A percentile compares a stretch with the other conserved stretches of the same genome.
These are phyloP conservation scores for Palaemon carinicauda DNA, from an alignment of 1,140 invertebrate species.

Conservation along the genomic window DNA sequence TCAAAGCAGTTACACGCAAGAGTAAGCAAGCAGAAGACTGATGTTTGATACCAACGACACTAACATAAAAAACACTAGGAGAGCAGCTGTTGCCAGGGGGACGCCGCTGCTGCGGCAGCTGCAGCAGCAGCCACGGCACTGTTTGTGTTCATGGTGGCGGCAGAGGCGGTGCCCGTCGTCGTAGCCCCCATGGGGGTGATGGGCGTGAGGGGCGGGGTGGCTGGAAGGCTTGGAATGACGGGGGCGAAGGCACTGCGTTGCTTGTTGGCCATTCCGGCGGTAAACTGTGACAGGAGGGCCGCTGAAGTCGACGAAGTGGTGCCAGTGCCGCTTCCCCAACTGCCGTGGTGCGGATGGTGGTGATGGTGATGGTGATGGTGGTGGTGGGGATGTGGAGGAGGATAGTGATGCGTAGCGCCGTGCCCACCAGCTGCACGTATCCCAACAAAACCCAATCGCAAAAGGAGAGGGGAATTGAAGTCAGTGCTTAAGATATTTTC, in stretches of 20 bases:
- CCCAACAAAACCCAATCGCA: too few relatives aligned
- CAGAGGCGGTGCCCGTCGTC: background rate
- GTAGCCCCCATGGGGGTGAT: background rate
- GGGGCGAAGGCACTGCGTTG: conserved; percentile 48
- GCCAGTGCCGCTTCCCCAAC: conserved; percentile 15
- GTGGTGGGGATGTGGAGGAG: background rate
- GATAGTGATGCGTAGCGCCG: too few relatives aligned
- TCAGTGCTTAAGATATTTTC: too few relatives aligned
- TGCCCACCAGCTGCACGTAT: too few relatives aligned
- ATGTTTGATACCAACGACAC: background rate
- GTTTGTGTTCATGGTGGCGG: background rate
- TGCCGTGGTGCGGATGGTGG: conserved; percentile 17
- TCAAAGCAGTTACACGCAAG: background rate
- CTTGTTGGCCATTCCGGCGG: conserved; percentile 21
- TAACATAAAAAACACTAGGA: conserved; percentile 56
- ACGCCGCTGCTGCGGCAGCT: conserved; percentile 12
- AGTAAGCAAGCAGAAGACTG: background rate
- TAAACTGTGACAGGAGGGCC: conserved; percentile 27
- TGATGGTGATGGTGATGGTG: background rate
- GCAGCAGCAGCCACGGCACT: background rate
- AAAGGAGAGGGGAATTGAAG: too few relatives aligned
- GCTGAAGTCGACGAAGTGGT: conserved; percentile 13
- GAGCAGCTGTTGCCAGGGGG: conserved; percentile 42
- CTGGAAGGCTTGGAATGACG: conserved; percentile 33
- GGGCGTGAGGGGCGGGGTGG: conserved; percentile 45